These are phyloP conservation scores for Cosmorhoe ocellata DNA, from an alignment of 2,888 invertebrate genomes.

Conservation along the genomic window DNA sequence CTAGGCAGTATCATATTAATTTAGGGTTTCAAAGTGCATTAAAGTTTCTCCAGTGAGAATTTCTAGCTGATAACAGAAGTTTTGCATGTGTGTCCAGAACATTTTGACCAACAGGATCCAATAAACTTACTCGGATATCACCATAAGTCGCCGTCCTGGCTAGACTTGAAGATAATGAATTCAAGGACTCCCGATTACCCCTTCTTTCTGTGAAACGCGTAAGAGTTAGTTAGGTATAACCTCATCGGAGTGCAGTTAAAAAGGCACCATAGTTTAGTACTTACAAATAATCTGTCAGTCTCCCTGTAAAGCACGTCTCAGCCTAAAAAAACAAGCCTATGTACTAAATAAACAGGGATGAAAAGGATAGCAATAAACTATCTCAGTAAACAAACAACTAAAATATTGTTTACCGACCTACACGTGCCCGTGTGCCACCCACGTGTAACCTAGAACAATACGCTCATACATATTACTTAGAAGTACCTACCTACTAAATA, in stretches of 20 bases:
- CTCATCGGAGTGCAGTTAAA: not conserved
- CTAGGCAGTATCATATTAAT: too few relatives aligned
- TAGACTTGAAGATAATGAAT: constrained; percentile 5
- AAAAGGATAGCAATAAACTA: not conserved
- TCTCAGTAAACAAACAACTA: constrained; percentile 3
- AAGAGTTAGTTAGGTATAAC: not conserved
- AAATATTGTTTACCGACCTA: constrained; percentile 6
- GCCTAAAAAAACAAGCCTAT: constrained; percentile 1
- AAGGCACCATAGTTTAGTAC: too few relatives aligned
- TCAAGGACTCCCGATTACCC: constrained; percentile 1
- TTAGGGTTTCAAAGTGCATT: too few relatives aligned
- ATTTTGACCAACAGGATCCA: not conserved
- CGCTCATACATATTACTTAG: not conserved
- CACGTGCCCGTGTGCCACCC: constrained; percentile 1
- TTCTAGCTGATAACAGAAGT: too few relatives aligned
- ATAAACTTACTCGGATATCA: not conserved
- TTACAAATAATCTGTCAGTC: too few relatives aligned
- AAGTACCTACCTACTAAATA: not conserved
- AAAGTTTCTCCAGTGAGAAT: too few relatives aligned
- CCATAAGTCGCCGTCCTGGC: constrained; percentile 6
- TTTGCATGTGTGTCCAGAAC: not conserved
- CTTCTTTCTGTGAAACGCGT: not conserved
- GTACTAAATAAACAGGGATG: not conserved
- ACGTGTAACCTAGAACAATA: not conserved
- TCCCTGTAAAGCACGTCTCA: not conserved